Evolutionary conservation across 1,140 invertebrate genomes (phyloP), one percentile per base, ranked within the genome.

Genomic region (Sinella curviseta): DNA sequence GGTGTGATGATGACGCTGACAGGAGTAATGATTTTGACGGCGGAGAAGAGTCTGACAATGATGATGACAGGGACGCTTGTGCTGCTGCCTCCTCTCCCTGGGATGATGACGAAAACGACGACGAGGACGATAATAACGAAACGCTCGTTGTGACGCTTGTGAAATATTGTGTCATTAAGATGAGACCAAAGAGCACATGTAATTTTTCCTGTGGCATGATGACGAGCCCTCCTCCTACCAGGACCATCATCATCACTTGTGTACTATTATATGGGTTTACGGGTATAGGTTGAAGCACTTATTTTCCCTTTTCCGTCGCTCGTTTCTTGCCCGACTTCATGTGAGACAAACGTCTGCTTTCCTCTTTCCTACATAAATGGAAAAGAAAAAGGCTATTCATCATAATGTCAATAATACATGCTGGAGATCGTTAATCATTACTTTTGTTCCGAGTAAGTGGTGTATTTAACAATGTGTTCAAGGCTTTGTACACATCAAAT

Each of bases 81-180:
- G n/a, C n/a, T n/a, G n/a, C n/a, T n/a, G n/a, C n/a, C n/a, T n/a
- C n/a, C n/a, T n/a, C n/a, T n/a, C n/a, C n/a, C n/a, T n/a, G n/a
- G n/a, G n/a, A n/a, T n/a, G n/a, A n/a, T n/a, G 65, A 70, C 65
- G 31, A 33, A 1, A 24, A 16, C 30, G 31, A 30, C 31, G 30
- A 31, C 26, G 65, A 70, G 4, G 31, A 33, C 26, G 65, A 70
- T 70, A 70, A 70, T 70, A 70, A 70, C 12, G 31, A 70, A 70
- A 70, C n/a, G 26, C 28, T 70, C 65, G 31, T 33, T 24, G 55
- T 60, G 55, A 60, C 55, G 24, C n/a, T 8, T 31, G 65, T 70
- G 31, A 70, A 70, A 70, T 70, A 70, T 70, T 70, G 65, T 70
- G 65, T 70, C 65, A 70, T 70, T 70, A 70, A 70, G 31, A 70